Evolutionary conservation across 2,797 vertebrate genomes (phyloP).

Genomic region (Chrysocyon brachyurus): DNA sequence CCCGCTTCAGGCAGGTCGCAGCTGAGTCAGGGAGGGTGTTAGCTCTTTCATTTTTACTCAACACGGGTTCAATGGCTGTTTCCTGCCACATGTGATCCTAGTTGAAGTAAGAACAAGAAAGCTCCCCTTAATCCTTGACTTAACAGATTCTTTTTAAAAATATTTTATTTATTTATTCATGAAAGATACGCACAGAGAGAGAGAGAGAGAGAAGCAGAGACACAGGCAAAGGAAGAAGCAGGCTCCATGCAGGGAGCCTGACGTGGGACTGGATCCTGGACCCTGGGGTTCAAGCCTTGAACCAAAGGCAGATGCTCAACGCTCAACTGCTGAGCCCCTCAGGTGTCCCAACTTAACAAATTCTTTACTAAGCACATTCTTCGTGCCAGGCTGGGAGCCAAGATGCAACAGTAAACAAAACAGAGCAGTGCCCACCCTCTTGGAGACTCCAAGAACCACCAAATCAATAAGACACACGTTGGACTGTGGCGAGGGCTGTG

Average conservation of each 20-base stretch:
- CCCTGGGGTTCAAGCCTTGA: too few relatives aligned
- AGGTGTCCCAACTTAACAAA: background rate
- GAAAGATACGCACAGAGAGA: too few relatives aligned
- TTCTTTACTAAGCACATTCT: background rate
- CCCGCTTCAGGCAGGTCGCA: background rate
- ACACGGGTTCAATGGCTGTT: background rate
- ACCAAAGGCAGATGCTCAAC: too few relatives aligned
- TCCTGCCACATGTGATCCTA: background rate
- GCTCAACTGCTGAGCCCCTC: too few relatives aligned
- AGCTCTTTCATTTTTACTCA: background rate
- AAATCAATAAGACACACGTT: background rate
- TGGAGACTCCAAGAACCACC: background rate
- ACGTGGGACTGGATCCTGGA: too few relatives aligned
- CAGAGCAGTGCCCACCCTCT: background rate
- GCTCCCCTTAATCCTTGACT: background rate
- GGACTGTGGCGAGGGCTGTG: fast-evolving
- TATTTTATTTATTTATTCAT: too few relatives aligned
- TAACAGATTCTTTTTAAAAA: background rate
- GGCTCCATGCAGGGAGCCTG: too few relatives aligned
- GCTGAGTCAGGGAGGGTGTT: background rate
- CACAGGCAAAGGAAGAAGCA: too few relatives aligned
- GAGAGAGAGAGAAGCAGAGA: too few relatives aligned
- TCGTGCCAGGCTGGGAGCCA: background rate
- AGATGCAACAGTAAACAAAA: background rate
- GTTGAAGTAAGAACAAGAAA: background rate